A percentile compares a stretch with the other conserved stretches of the same genome.
Conservation (phyloP, 2,888 invertebrate species). For the Eilema griseolum region DNA sequence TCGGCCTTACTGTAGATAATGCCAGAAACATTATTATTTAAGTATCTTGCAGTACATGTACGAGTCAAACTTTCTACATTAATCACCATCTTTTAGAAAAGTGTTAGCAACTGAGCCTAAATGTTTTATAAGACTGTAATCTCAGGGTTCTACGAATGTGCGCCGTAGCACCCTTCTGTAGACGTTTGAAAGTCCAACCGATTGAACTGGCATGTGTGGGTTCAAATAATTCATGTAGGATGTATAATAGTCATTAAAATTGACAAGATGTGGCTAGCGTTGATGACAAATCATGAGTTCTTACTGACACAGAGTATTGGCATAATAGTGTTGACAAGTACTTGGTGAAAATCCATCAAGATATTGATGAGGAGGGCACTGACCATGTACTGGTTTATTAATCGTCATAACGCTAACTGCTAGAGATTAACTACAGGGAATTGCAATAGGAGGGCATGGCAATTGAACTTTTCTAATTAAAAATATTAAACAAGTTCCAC, state of each 20-base stretch:
- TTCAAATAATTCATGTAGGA: not conserved
- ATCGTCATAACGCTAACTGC: not conserved
- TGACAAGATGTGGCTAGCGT: not conserved
- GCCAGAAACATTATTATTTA: not conserved
- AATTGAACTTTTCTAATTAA: too few species aligned
- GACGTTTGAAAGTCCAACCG: not conserved
- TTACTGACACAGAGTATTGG: not conserved
- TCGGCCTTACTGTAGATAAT: not conserved
- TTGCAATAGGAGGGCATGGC: too few species aligned
- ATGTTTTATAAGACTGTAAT: slow-evolving; percentile 1
- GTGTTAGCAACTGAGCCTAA: not conserved
- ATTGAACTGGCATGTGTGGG: not conserved
- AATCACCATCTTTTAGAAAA: not conserved
- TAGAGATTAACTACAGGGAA: not conserved
- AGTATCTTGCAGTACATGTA: not conserved
- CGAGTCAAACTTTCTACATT: not conserved
- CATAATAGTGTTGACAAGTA: not conserved
- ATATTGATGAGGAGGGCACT: not conserved
- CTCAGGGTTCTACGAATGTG: not conserved
- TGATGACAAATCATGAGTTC: slow-evolving; percentile 1
- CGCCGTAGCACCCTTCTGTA: slow-evolving; percentile 11
- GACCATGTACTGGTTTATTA: too few species aligned
- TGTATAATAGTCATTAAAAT: not conserved
- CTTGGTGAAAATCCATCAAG: not conserved
- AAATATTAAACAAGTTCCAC: not conserved